phyloP scores from a whole-genome alignment of 2,888 invertebrate genomes.

The Tenthredo mesomela region DNA sequence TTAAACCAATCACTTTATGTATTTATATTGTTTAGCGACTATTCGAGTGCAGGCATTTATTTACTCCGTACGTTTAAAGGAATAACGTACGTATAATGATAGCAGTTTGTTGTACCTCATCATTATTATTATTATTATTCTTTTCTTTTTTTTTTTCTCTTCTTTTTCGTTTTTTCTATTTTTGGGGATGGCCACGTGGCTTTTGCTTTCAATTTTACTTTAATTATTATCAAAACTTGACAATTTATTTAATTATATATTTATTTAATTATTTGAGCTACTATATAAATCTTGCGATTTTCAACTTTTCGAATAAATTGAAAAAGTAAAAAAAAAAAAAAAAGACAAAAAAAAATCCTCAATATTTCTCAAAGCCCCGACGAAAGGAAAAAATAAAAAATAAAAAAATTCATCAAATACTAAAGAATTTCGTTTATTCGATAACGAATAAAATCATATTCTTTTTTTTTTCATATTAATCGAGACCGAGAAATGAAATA shows the following conservation, averaged over 20 bases:
- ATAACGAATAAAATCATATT: not conserved
- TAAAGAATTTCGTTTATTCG: not conserved
- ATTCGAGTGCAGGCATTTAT: conserved; percentile 23
- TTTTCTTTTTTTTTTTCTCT: not conserved
- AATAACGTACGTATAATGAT: conserved; percentile 24
- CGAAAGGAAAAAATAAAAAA: too few relatives aligned
- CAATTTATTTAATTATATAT: not conserved
- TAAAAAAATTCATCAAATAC: not conserved
- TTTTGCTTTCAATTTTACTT: not conserved
- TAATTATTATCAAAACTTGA: not conserved
- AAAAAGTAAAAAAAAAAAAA: not conserved
- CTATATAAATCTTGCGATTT: not conserved
- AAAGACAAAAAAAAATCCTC: not conserved
- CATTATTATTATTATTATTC: too few relatives aligned
- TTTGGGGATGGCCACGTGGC: conserved; percentile 36
- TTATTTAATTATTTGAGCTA: not conserved
- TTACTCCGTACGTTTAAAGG: not conserved
- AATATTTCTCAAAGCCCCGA: not conserved
- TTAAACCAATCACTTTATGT: not conserved
- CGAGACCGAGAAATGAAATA: not conserved
- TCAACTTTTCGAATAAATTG: not conserved
- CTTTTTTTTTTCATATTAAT: not conserved
- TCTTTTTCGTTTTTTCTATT: not conserved
- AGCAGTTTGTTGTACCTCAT: conserved; percentile 9
- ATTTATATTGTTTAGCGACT: not conserved